Evolutionary conservation across 2,888 invertebrate genomes (phyloP), one percentile per base, ranked within the genome.

Genomic region (Caradrina kadenii): DNA sequence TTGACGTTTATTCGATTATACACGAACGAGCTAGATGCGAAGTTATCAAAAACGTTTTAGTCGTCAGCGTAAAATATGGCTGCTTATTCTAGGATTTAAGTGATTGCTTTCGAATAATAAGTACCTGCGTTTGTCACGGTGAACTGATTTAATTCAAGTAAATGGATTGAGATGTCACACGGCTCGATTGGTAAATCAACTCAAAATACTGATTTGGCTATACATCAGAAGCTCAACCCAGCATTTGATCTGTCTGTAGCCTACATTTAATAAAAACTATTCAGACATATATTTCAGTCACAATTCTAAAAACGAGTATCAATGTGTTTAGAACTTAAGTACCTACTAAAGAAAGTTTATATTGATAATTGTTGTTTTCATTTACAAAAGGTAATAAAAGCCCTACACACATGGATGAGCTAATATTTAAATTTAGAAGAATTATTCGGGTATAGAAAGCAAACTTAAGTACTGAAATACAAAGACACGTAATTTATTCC

Each of bases 221-320:
- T 74, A 69, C 52, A 69, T 74, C 60, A 63, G 48, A 60, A 63
- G 52, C 1, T 17, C 17, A 50, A 42, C 31, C n/a, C 21, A 56
- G 55, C 7, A 31, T 31, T 56, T 50, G 11, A 13, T 19, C 17
- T 26, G 19, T 65, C 22, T 55, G 11, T 19, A 0, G 13, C 4
- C 39, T 19, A 31, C 2, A 54, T 54, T 26, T 10, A 10, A 17
- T 19, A 13, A 48, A 8, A 62, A 39, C 10, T 53, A 53, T 53
- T 31, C 26, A 66, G 1, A 15, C 7, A 22, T 49, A n/a, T 11
- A 31, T 26, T 7, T 62, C 13, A 13, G 11, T 39, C 13, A 4
- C 4, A 5, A 60, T 19, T 60, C 15, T 48, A 8, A 19, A 31
- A 19, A 31, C 17, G 11, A 54, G 39, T 0, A 6, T 35, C 6